Base-by-base conservation (phyloP, 53 echinoderm and acorn worm species). In the Arbacia lixula region DNA sequence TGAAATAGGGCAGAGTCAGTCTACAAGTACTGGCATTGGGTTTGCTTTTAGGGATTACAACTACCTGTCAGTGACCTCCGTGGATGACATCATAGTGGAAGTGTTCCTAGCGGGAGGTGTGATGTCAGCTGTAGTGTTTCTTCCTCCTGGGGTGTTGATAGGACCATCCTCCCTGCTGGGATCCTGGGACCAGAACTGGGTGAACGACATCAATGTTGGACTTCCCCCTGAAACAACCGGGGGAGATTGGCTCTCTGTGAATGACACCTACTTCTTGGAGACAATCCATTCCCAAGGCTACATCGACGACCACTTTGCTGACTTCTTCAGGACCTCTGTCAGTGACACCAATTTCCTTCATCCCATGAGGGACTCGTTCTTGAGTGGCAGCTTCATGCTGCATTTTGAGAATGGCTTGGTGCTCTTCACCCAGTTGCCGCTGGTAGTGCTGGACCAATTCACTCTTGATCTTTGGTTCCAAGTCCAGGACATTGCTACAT, bases 201-300 rank as follows among this genome's bases (percentile, higher is more conserved):
- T 90, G 22, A 88, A 93, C 73, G 93, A 93, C 66, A 22, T 87
- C 27, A 93, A 93, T 27, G 49, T 77, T 29, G 93, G 87, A 0
- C n/a, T 81, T 37, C 56, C 74, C 36, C 57, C 67, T 41, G 46
- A 29, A 10, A 61, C 21, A 20, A 71, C 25, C 54, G 86, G 24
- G 1, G 33, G 62, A 27, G 37, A 31, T 28, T 74, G 85, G 83
- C 29, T 67, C 5, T 28, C 79, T 52, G 73, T 90, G 21, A 90
- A 86, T 68, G 87, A 84, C 10, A 78, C 71, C 36, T 76, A 84
- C 82, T 93, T 93, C 71, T n/a, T 50, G 21, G 39, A 68, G 6
- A 57, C 84, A 6, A 40, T 93, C 6, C 71, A 58, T 28, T 87
- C 87, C 17, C 93, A 93, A 53, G 28, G 17, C 12, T 93, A 93